Percentiles rank a stretch among this genome's conserved stretches.
phyloP scores from a whole-genome alignment of 1,140 invertebrate species.

The Copidosoma floridanum region DNA sequence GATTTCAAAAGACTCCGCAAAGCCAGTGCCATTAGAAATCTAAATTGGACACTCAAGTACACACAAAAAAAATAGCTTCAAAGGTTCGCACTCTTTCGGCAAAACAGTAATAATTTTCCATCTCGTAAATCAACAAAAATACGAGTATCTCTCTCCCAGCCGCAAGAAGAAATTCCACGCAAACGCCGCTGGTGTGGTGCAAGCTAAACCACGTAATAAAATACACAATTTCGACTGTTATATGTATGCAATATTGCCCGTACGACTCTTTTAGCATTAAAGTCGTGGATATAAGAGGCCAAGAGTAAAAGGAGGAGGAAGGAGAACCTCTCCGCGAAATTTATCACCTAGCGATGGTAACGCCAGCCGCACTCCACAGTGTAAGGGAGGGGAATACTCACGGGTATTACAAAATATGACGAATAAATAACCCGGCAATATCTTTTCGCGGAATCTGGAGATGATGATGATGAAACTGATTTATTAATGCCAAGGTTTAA shows the following conservation, averaged over 20 bases:
- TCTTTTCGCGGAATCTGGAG: constrained; percentile 18
- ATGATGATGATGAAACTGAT: too few relatives aligned
- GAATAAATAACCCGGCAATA: constrained; percentile 25
- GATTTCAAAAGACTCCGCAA: too few relatives aligned
- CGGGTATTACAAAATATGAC: constrained; percentile 25
- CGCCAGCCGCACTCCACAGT: too few relatives aligned
- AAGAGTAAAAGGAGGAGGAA: too few relatives aligned
- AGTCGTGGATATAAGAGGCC: constrained; percentile 21
- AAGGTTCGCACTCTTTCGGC: too few relatives aligned
- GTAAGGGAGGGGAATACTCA: constrained; percentile 4
- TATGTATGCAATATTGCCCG: constrained; percentile 23
- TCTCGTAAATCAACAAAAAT: constrained; percentile 25
- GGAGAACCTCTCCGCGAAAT: constrained; percentile 15
- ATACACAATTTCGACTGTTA: constrained; percentile 28
- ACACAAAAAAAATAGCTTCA: constrained; percentile 2
- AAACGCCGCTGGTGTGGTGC: not conserved
- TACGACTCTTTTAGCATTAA: constrained; percentile 28
- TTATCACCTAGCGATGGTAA: constrained; percentile 1
- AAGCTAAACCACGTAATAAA: constrained; percentile 25
- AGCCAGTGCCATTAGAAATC: not conserved
- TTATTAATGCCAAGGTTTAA: too few relatives aligned
- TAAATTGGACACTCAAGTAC: not conserved
- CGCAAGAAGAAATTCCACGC: constrained; percentile 12
- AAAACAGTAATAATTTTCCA: constrained; percentile 26
- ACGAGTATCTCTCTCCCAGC: constrained; percentile 7